A percentile compares a stretch with the other conserved stretches of the same genome.
Conservation (phyloP, 2,797 vertebrate genomes). For the Neosilurus mollespiculum region DNA sequence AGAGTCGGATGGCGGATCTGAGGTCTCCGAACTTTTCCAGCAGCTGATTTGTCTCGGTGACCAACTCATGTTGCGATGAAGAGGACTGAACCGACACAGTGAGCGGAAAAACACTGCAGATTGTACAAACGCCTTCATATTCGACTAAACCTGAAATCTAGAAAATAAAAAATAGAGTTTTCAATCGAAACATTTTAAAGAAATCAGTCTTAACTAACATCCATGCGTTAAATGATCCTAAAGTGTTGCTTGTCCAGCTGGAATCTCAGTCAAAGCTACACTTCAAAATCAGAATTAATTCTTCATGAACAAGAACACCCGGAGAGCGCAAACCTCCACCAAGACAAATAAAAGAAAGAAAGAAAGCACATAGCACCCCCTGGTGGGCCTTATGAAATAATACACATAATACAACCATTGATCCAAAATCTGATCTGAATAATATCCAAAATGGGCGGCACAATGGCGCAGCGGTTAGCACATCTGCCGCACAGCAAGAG, state of each 20-base stretch:
- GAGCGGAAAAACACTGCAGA: constrained; percentile 52
- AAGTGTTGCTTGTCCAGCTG: not conserved
- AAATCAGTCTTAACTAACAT: not conserved
- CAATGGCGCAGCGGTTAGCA: too few species aligned
- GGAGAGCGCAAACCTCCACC: too few species aligned
- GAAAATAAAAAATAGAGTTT: not conserved
- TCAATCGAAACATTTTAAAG: not conserved
- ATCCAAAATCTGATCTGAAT: too few species aligned
- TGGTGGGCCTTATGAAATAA: too few species aligned
- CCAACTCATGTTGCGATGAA: constrained; percentile 56
- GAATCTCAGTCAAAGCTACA: not conserved
- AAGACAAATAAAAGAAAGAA: too few species aligned
- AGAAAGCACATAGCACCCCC: too few species aligned
- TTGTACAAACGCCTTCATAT: constrained; percentile 62
- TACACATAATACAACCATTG: too few species aligned
- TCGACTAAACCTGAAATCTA: not conserved
- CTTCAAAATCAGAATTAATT: not conserved
- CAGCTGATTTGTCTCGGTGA: constrained; percentile 66
- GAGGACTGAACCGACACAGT: constrained; percentile 47
- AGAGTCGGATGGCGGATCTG: constrained; percentile 56
- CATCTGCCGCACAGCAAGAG: too few species aligned
- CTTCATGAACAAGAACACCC: not conserved
- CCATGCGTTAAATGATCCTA: not conserved
- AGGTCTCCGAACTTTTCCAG: constrained; percentile 61
- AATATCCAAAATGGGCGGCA: too few species aligned